Evolutionary conservation across 2,797 vertebrate genomes (phyloP).

Genomic region (Carapus acus): DNA sequence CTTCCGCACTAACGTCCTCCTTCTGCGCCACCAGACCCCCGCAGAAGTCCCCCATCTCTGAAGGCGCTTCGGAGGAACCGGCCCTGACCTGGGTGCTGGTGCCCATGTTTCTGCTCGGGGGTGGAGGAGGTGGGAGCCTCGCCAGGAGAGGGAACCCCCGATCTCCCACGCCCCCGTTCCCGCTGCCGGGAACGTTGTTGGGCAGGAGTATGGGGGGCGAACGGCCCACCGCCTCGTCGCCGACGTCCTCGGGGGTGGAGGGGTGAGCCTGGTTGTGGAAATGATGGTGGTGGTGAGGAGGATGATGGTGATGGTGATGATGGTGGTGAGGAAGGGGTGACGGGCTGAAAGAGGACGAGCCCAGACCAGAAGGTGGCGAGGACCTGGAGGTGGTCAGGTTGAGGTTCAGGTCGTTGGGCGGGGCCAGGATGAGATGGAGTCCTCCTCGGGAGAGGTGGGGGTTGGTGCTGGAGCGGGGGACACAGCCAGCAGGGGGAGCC

Average conservation of each 20-base stretch:
- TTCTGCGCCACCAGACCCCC: slow-evolving; percentile 67
- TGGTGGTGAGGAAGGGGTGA: slow-evolving; percentile 52
- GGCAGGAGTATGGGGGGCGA: slow-evolving; percentile 66
- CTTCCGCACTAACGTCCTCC: slow-evolving; percentile 63
- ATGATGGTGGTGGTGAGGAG: slow-evolving; percentile 35
- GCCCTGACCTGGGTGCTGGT: slow-evolving; percentile 41
- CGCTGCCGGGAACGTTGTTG: slow-evolving; percentile 76
- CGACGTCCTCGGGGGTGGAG: slow-evolving; percentile 70
- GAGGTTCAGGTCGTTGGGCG: slow-evolving; percentile 83
- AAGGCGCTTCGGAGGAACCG: slow-evolving; percentile 48
- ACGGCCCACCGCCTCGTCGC: slow-evolving; percentile 63
- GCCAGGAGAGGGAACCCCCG: slow-evolving; percentile 65
- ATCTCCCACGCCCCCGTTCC: slow-evolving; percentile 44
- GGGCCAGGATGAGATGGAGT: slow-evolving; percentile 88
- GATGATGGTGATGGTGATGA: slow-evolving; percentile 49
- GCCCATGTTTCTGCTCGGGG: slow-evolving; percentile 76
- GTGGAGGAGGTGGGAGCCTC: slow-evolving; percentile 74
- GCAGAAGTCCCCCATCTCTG: slow-evolving; percentile 61
- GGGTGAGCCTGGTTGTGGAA: slow-evolving; percentile 43
- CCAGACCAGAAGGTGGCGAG: slow-evolving; percentile 73
- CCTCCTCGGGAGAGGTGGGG: slow-evolving; percentile 84
- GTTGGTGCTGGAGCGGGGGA: slow-evolving; percentile 73
- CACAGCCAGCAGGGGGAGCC: slow-evolving; percentile 37
- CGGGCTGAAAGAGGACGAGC: slow-evolving; percentile 67
- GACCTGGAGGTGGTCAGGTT: slow-evolving; percentile 76